Conservation (phyloP, 92 coral and sea anemone species). For the Palythoa heliodiscus region DNA sequence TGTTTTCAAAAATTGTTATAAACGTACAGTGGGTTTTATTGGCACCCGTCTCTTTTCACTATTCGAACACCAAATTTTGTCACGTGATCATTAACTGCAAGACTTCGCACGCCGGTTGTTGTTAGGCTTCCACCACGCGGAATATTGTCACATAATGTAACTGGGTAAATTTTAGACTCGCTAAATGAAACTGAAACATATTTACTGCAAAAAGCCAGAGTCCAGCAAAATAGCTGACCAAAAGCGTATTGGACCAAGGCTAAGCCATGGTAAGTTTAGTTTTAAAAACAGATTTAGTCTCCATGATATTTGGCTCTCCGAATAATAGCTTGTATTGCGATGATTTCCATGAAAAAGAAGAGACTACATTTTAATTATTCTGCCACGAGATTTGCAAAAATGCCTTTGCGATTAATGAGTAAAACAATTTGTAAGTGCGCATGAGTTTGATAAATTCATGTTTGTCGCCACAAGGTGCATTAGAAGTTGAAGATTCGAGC, state of each 20-base stretch:
- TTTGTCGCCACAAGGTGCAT: background rate
- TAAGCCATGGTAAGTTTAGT: background rate
- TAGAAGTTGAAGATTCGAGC: background rate
- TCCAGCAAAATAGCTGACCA: slow-evolving; percentile 40
- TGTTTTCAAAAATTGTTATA: background rate
- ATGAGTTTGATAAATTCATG: background rate
- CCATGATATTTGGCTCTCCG: background rate
- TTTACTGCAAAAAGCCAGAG: slow-evolving; percentile 12
- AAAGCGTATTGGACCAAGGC: slow-evolving; percentile 6
- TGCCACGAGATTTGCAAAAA: background rate
- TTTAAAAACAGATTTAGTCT: background rate
- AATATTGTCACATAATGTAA: background rate
- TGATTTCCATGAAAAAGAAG: background rate
- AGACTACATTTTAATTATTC: background rate
- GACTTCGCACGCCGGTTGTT: background rate
- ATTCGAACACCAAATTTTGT: slow-evolving; percentile 8
- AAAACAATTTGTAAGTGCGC: background rate
- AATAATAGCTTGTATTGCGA: background rate
- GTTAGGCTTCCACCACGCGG: slow-evolving; percentile 7
- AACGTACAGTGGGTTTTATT: too few species aligned
- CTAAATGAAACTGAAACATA: slow-evolving; percentile 29
- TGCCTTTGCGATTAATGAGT: background rate
- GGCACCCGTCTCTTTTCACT: slow-evolving; percentile 18
- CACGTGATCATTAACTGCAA: slow-evolving; percentile 19
- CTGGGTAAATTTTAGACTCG: background rate